These are phyloP conservation scores for Mystacornis crossleyi DNA, from an alignment of 2,113 vertebrate genomes.

Conservation along the genomic window DNA sequence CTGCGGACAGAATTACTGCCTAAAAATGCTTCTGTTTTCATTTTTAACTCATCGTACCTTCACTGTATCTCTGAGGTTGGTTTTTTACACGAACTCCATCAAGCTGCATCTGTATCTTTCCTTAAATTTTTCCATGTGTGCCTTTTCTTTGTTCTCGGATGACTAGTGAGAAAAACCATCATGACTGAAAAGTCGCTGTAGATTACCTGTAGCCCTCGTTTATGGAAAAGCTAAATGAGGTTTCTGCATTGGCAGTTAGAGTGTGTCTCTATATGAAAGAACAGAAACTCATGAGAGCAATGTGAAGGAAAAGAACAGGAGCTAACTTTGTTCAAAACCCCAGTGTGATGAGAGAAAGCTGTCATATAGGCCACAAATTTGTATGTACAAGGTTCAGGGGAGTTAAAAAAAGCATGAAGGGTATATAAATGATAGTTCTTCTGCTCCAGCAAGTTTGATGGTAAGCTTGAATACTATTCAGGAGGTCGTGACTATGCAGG, in stretches of 20 bases:
- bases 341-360: neutral
- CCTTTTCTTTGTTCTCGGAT: neutral
- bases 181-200: neutral
- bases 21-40: neutral
- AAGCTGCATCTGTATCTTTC: neutral
- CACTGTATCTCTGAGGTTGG: neutral
- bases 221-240: neutral
- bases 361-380: neutral
- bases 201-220: neutral
- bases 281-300: neutral
- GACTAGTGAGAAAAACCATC: neutral
- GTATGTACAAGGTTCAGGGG: neutral
- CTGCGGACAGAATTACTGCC: neutral
- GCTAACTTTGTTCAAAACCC: neutral
- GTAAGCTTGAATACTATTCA: neutral
- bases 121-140: neutral
- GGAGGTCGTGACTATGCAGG: neutral
- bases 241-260: neutral
- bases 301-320: neutral
- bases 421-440: neutral
- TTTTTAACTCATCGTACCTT: neutral
- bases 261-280: neutral
- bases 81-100: neutral
- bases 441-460: neutral
- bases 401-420: neutral